Conservation (phyloP, 2,888 invertebrate genomes). For the Xestobium rufovillosum region DNA sequence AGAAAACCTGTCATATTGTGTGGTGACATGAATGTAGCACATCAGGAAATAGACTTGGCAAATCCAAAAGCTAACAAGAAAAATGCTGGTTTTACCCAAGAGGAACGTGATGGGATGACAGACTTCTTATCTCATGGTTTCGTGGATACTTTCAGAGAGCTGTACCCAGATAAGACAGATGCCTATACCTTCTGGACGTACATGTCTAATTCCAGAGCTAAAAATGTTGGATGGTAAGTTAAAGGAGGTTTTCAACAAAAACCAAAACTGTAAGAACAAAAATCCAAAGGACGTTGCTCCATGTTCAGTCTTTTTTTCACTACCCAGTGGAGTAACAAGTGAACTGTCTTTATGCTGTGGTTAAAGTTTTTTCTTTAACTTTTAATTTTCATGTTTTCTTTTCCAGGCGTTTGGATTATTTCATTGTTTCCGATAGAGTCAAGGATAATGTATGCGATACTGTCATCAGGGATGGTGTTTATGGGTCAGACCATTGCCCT, state of each 20-base stretch:
- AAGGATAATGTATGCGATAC: slow-evolving; percentile 74
- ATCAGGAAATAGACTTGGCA: slow-evolving; percentile 87
- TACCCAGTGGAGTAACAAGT: too few species aligned
- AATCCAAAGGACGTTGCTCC: background rate
- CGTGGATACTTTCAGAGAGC: slow-evolving; percentile 77
- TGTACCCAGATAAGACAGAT: slow-evolving; percentile 75
- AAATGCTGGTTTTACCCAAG: slow-evolving; percentile 92
- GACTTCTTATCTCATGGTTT: slow-evolving; percentile 74
- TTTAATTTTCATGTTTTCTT: too few species aligned
- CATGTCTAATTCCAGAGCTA: slow-evolving; percentile 76
- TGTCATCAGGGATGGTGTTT: slow-evolving; percentile 70
- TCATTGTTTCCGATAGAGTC: slow-evolving; percentile 77
- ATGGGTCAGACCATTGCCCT: slow-evolving; percentile 96
- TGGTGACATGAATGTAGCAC: slow-evolving; percentile 97
- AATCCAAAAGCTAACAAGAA: slow-evolving; percentile 91
- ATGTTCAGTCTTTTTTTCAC: too few species aligned
- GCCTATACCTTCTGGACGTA: slow-evolving; percentile 96
- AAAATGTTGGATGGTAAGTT: slow-evolving; percentile 89
- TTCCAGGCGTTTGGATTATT: slow-evolving; percentile 92
- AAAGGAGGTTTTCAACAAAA: background rate
- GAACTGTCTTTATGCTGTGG: too few species aligned
- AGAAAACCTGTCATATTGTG: slow-evolving; percentile 91
- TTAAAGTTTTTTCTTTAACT: too few species aligned
- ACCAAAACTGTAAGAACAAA: background rate
- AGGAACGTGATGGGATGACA: slow-evolving; percentile 89